Conservation (phyloP, 2,888 invertebrate genomes). For the Sphinx pinastri region DNA sequence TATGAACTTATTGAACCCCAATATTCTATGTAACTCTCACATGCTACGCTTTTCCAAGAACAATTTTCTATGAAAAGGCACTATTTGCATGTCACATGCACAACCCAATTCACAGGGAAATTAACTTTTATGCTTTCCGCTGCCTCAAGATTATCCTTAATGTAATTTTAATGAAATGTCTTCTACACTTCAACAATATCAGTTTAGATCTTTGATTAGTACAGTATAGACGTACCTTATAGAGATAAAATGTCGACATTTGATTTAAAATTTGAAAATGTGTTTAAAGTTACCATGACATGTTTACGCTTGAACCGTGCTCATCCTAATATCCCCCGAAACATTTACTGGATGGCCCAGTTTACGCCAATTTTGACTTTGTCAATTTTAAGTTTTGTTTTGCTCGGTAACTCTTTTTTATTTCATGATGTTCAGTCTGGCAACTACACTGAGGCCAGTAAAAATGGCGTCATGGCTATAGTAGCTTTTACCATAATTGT, state of each 20-base stretch:
- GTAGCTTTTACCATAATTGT: conserved; percentile 52
- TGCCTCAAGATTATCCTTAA: neutral
- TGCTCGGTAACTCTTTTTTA: conserved; percentile 51
- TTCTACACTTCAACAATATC: neutral
- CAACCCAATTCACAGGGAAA: conserved; percentile 40
- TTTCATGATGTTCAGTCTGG: conserved; percentile 49
- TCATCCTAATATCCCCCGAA: conserved; percentile 46
- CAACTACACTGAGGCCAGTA: conserved; percentile 55
- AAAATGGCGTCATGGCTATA: conserved; percentile 56
- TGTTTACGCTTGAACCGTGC: conserved; percentile 51
- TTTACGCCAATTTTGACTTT: conserved; percentile 39
- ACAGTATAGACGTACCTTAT: neutral
- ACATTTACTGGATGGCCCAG: conserved; percentile 45
- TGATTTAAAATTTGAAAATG: conserved; percentile 48
- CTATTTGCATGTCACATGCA: conserved; percentile 43
- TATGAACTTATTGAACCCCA: conserved; percentile 5
- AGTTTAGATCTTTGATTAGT: neutral
- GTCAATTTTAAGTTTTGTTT: conserved; percentile 32
- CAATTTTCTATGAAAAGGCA: conserved; percentile 5
- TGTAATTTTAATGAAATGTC: neutral
- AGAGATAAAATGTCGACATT: conserved; percentile 33
- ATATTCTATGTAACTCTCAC: neutral
- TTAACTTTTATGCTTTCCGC: conserved; percentile 28
- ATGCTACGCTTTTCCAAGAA: neutral
- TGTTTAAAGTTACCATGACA: conserved; percentile 46